phyloP scores from a whole-genome alignment of 2,888 invertebrate genomes.

The Drosophila cognata region DNA sequence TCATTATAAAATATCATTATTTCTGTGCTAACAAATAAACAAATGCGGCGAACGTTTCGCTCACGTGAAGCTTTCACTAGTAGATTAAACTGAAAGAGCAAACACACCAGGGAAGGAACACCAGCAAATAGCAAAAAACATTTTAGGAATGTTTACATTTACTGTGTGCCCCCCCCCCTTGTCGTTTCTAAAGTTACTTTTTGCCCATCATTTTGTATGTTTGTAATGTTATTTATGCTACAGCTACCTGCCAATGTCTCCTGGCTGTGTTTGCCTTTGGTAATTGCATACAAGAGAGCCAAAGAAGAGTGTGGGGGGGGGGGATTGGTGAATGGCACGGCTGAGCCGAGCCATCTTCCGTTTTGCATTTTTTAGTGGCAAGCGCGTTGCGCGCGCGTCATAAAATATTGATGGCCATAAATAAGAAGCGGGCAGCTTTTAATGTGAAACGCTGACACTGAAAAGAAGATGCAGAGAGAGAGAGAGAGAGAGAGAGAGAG shows the following conservation, averaged over 20 bases:
- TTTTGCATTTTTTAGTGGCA: slow-evolving; percentile 41
- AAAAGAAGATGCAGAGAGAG: neutral
- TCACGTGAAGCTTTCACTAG: slow-evolving; percentile 49
- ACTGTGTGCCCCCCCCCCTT: neutral
- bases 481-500: neutral
- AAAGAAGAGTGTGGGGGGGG: neutral
- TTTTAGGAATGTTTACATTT: slow-evolving; percentile 1
- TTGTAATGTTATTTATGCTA: slow-evolving; percentile 24
- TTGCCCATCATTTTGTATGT: neutral
- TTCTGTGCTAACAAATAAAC: slow-evolving; percentile 13
- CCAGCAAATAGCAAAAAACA: neutral
- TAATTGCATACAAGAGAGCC: slow-evolving; percentile 31
- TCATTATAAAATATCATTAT: slow-evolving; percentile 13
- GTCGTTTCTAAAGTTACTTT: slow-evolving; percentile 3
- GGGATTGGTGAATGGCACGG: neutral
- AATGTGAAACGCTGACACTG: slow-evolving; percentile 52
- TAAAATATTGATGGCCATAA: slow-evolving; percentile 76
- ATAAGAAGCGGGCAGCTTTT: slow-evolving; percentile 71
- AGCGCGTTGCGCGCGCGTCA: slow-evolving; percentile 68
- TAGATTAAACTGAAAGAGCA: slow-evolving; percentile 5
- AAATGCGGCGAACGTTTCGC: slow-evolving; percentile 40
- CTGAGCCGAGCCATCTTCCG: slow-evolving; percentile 18
- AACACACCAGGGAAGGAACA: neutral
- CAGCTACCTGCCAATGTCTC: slow-evolving; percentile 5
- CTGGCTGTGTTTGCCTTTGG: slow-evolving; percentile 19